phyloP scores from a whole-genome alignment of 2,113 vertebrate species.

The Peromyscus californicus region DNA sequence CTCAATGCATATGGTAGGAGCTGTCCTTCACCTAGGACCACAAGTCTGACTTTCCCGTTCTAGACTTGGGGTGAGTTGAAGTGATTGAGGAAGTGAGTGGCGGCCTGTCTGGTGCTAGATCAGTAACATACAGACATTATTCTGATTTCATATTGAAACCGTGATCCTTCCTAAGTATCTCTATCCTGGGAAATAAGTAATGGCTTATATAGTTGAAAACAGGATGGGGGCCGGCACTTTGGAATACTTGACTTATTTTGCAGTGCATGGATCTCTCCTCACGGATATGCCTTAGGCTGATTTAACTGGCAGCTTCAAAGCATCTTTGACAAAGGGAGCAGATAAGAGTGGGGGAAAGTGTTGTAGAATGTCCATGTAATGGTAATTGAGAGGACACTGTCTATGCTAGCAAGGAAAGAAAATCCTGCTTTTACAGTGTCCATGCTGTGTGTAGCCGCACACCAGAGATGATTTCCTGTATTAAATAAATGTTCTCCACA shows the following conservation, averaged over 20 bases:
- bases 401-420: not conserved
- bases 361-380: not conserved
- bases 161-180: conserved; percentile 5
- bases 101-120: not conserved
- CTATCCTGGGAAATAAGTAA: not conserved
- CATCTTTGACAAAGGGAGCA: not conserved
- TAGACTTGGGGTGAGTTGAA: not conserved
- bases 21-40: not conserved
- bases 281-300: not conserved
- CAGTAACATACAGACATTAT: not conserved
- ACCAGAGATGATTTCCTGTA: not conserved
- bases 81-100: not conserved
- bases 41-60: not conserved
- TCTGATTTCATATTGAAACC: not conserved
- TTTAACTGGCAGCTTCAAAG: not conserved
- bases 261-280: not conserved
- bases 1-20: not conserved
- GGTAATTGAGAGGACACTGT: not conserved
- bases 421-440: not conserved
- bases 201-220: not conserved
- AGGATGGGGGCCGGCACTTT: not conserved
- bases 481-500: not conserved
- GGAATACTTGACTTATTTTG: conserved; percentile 33
- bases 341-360: not conserved
- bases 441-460: not conserved